These are phyloP conservation scores for Stenopsyche tienmushanensis DNA, from an alignment of 1,140 invertebrate genomes.

Conservation along the genomic window DNA sequence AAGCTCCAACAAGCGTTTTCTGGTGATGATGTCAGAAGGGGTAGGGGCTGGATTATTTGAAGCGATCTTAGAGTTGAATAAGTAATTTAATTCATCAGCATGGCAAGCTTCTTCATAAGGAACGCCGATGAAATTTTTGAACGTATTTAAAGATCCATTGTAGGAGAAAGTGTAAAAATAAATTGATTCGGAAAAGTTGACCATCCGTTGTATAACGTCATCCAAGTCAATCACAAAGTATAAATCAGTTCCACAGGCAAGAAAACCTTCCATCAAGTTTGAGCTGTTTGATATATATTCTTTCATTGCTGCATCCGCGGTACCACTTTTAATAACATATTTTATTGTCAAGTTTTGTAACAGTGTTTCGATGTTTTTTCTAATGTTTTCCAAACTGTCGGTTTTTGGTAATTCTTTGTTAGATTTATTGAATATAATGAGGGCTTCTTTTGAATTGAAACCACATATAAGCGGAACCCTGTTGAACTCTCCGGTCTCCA, in stretches of 20 bases:
- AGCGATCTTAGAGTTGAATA: constrained; percentile 48
- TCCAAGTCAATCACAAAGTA: not conserved
- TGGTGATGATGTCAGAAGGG: constrained; percentile 45
- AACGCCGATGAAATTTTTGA: constrained; percentile 48
- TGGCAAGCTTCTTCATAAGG: constrained; percentile 48
- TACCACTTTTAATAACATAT: not conserved
- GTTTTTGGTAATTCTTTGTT: not conserved
- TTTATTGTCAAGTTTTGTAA: not conserved
- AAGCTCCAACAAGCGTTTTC: constrained; percentile 50
- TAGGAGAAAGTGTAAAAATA: constrained; percentile 45
- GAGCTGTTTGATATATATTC: constrained; percentile 12
- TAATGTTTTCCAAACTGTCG: not conserved
- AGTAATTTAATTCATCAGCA: constrained; percentile 50
- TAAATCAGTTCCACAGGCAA: not conserved
- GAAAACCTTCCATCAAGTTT: not conserved
- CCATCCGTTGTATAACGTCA: not conserved
- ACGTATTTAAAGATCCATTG: constrained; percentile 45
- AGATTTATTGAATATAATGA: constrained; percentile 14
- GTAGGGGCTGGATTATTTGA: constrained; percentile 45
- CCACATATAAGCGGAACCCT: constrained; percentile 40
- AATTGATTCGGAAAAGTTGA: not conserved
- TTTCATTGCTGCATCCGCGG: constrained; percentile 16
- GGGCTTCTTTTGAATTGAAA: constrained; percentile 37
- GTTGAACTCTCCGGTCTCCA: constrained; percentile 36
- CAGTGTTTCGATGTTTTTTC: not conserved